Percentiles rank a stretch among this genome's conserved stretches.
Evolutionary conservation across 2,797 vertebrate genomes (phyloP).

Genomic region (Sebastes goodei): DNA sequence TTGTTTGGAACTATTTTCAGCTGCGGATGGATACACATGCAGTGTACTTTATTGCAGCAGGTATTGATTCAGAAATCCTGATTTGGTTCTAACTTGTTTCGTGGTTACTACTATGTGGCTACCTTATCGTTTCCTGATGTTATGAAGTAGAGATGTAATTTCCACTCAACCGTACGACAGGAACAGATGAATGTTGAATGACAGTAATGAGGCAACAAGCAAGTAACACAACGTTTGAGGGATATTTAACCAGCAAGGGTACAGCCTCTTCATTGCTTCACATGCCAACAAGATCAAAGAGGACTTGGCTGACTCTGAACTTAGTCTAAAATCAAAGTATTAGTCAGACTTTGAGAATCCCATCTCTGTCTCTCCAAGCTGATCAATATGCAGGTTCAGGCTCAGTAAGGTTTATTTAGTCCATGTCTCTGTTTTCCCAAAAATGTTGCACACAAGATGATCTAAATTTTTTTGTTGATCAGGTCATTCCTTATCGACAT

Average conservation of each 20-base stretch:
- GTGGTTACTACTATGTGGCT: not conserved
- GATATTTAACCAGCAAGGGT: not conserved
- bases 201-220: not conserved
- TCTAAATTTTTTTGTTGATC: not conserved
- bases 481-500: not conserved
- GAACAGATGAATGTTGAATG: not conserved
- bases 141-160: not conserved
- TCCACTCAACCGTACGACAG: not conserved
- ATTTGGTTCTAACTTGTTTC: not conserved
- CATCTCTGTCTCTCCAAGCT: not conserved
- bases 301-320: not conserved
- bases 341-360: not conserved
- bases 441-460: not conserved
- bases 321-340: conserved; percentile 33
- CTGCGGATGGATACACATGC: not conserved
- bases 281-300: conserved; percentile 12
- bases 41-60: not conserved
- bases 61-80: not conserved
- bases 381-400: conserved; percentile 10
- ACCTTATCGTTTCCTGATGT: not conserved
- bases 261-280: not conserved
- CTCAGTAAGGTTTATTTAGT: not conserved
- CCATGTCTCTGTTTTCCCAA: not conserved
- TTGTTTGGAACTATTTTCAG: not conserved
- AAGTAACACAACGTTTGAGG: not conserved